Evolutionary conservation across 1,140 invertebrate genomes (phyloP).

Genomic region (Hestina assimilis): DNA sequence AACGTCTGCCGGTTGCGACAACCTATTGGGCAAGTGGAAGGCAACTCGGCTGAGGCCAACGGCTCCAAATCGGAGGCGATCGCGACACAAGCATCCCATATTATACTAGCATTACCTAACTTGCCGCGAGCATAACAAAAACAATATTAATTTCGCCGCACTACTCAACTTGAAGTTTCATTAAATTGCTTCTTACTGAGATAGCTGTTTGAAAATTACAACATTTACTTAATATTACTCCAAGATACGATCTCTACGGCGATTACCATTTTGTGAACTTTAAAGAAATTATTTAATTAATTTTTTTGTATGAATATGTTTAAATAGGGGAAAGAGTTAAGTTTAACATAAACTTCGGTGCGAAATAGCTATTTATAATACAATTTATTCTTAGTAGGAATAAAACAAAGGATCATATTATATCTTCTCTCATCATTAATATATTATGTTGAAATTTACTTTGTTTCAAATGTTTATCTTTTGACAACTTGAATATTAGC

Average conservation of each 20-base stretch:
- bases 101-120: constrained; percentile 66
- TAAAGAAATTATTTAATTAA: neutral
- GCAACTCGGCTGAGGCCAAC: constrained; percentile 63
- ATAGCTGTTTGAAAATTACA: constrained; percentile 14
- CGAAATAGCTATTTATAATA: no score
- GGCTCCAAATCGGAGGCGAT: constrained; percentile 55
- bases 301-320: neutral
- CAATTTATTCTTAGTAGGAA: no score
- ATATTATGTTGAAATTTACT: constrained; percentile 6
- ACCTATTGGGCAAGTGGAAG: constrained; percentile 66
- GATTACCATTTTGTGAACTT: neutral
- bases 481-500: constrained; percentile 1
- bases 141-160: constrained; percentile 54
- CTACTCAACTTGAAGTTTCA: constrained; percentile 30
- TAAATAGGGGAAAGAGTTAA: neutral
- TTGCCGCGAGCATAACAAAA: constrained; percentile 58
- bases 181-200: constrained; percentile 24
- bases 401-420: neutral
- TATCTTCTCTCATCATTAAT: neutral
- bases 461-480: constrained; percentile 1
- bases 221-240: constrained; percentile 11
- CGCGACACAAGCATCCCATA: constrained; percentile 68
- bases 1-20: constrained; percentile 71
- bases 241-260: neutral
- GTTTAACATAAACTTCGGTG: no score